These are phyloP conservation scores for Dipodomys stephensi DNA, from an alignment of 2,113 vertebrate species.

Conservation along the genomic window DNA sequence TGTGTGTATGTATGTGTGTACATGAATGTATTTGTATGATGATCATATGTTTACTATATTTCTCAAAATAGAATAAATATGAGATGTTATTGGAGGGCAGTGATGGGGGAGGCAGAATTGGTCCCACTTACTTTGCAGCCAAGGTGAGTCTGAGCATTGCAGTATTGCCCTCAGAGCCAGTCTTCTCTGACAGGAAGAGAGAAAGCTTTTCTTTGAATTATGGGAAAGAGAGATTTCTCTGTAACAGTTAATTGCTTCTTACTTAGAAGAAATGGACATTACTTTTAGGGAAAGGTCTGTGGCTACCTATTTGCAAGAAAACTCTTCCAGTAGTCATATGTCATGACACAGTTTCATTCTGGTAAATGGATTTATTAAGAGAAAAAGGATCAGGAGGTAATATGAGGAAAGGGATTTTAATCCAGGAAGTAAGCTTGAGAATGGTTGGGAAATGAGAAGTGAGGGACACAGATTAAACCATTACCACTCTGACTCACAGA, in stretches of 20 bases:
- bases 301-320: slow-evolving; percentile 29
- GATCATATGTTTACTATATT: neutral
- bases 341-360: slow-evolving; percentile 53
- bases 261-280: slow-evolving; percentile 31
- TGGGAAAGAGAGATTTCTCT: neutral
- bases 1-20: neutral
- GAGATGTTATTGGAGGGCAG: neutral
- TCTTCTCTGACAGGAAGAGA: neutral
- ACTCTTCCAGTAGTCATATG: slow-evolving; percentile 49
- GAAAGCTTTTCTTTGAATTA: neutral
- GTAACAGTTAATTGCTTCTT: slow-evolving; percentile 25
- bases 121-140: neutral
- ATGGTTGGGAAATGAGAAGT: slow-evolving; percentile 37
- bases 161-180: neutral
- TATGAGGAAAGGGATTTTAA: slow-evolving; percentile 8
- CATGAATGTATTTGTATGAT: neutral
- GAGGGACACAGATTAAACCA: neutral
- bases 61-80: neutral
- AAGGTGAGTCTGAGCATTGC: neutral
- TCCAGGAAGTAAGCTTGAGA: slow-evolving; percentile 60
- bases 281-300: slow-evolving; percentile 45
- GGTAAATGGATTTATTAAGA: slow-evolving; percentile 63
- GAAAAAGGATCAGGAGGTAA: neutral
- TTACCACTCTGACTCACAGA: neutral
- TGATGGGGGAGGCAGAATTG: neutral